Base-by-base conservation (phyloP, 2,797 vertebrate genomes). In the Pteronotus mesoamericanus region DNA sequence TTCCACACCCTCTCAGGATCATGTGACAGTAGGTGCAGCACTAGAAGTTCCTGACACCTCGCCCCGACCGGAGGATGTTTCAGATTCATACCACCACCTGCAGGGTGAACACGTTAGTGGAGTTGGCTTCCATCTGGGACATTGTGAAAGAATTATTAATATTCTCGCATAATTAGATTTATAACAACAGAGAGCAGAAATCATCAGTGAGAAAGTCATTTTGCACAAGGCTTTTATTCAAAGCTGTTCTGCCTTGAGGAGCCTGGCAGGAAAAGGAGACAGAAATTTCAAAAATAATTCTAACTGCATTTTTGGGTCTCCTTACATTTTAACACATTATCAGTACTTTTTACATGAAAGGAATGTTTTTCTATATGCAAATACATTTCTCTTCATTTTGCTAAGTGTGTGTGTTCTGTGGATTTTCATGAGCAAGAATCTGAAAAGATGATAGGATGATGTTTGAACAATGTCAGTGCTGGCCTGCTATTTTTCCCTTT, bases 21-120 rank as follows among this genome's bases (percentile, higher is more conserved):
- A 42, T 0, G 3, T 24, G 3, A 29, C 9, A 15, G 6, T 3
- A 14, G 68, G 12, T 0, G 0, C 37, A 26, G 9, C 0, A 1
- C 6, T 19, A 71, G 42, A 68, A 39, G 29, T 53, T 37, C 15
- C 26, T 9, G 3, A 42, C 5, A 3, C 39, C 32, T 9, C 9
- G 14, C 21, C 15, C 19, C 64, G 10, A 11, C 46, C 3, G 0
- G 18, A 8, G 10, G 16, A 1, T 4, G 12, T 10, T 86, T 83
- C 53, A 48, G 12, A 48, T 6, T n/a, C 80, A 29, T 4, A 7
- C 18, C 48, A n/a, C n/a, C n/a, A 51, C 24, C 46, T 37, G 16
- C 29, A 24, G 22, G 46, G 12, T 32, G 51, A 44, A 37, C 26
- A 4, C 11, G 1, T 46, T 78, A 34, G 59, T 11, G 34, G 68